Evolutionary conservation across 2,888 invertebrate genomes (phyloP).

Genomic region (Brachylomia viminalis): DNA sequence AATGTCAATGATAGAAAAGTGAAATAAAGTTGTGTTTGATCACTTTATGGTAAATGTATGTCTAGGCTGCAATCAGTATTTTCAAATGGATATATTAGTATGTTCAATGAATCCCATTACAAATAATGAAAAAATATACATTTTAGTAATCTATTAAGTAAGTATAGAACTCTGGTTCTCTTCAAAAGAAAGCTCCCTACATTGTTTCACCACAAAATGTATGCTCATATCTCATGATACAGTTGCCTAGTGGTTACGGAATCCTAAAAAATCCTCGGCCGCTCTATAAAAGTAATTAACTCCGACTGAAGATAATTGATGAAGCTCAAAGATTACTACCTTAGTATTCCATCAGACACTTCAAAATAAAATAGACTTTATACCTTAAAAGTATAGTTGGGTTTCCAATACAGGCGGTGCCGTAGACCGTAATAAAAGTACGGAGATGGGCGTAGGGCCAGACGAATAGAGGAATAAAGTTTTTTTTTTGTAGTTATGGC

Average conservation of each 20-base stretch:
- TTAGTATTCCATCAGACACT: constrained; percentile 68
- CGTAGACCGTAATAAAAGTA: constrained; percentile 81
- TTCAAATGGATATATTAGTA: neutral
- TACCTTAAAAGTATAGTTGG: constrained; percentile 29
- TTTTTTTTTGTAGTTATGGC: constrained; percentile 78
- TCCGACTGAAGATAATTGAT: constrained; percentile 90
- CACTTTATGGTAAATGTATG: constrained; percentile 1
- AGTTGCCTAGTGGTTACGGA: constrained; percentile 72
- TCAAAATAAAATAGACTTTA: constrained; percentile 67
- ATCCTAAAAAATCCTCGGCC: constrained; percentile 71
- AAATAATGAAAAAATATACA: neutral
- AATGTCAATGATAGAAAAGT: neutral
- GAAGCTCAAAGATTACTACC: constrained; percentile 88
- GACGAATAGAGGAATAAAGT: constrained; percentile 80
- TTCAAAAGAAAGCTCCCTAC: neutral
- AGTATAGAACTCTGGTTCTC: neutral
- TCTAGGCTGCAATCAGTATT: neutral
- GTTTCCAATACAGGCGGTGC: constrained; percentile 54
- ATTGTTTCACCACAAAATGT: constrained; percentile 12
- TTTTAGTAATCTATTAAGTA: neutral
- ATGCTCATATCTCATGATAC: constrained; percentile 21
- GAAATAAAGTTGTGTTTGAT: neutral
- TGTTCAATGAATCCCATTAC: neutral
- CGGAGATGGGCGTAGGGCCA: constrained; percentile 83
- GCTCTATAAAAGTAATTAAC: constrained; percentile 91